Conservation (phyloP, 2,888 invertebrate genomes). For the Lasioglossum malachurum region DNA sequence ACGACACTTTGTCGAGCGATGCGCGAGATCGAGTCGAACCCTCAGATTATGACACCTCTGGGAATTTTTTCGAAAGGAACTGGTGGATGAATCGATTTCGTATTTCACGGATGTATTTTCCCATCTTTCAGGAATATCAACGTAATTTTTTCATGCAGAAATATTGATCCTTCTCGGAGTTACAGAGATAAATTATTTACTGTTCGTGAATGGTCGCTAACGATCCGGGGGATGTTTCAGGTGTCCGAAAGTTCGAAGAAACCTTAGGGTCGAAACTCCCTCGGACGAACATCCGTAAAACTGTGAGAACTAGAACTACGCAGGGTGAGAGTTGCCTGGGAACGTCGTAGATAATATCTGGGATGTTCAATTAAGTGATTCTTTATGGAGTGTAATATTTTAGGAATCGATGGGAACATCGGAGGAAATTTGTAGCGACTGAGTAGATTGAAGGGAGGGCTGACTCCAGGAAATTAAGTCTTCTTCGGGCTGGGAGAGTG, state of each 20-base stretch:
- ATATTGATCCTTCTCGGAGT: neutral
- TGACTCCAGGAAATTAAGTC: constrained; percentile 15
- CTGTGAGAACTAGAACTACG: neutral
- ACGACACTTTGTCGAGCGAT: neutral
- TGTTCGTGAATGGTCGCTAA: neutral
- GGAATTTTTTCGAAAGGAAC: neutral
- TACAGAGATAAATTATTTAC: neutral
- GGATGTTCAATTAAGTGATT: constrained; percentile 5
- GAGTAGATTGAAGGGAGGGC: neutral
- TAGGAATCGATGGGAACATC: constrained; percentile 9
- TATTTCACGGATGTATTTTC: neutral
- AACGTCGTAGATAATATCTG: neutral
- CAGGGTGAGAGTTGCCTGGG: neutral
- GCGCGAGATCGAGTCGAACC: neutral
- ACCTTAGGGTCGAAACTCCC: neutral
- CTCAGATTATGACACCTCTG: neutral
- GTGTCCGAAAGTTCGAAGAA: neutral
- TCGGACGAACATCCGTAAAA: neutral
- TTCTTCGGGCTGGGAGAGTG: constrained; percentile 40
- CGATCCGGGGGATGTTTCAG: neutral
- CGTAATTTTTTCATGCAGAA: neutral
- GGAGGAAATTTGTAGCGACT: constrained; percentile 4
- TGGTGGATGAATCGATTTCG: neutral
- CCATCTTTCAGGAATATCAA: neutral
- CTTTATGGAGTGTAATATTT: constrained; percentile 14